Evolutionary conservation across 1,140 invertebrate species (phyloP).

Genomic region (Idris sp.): DNA sequence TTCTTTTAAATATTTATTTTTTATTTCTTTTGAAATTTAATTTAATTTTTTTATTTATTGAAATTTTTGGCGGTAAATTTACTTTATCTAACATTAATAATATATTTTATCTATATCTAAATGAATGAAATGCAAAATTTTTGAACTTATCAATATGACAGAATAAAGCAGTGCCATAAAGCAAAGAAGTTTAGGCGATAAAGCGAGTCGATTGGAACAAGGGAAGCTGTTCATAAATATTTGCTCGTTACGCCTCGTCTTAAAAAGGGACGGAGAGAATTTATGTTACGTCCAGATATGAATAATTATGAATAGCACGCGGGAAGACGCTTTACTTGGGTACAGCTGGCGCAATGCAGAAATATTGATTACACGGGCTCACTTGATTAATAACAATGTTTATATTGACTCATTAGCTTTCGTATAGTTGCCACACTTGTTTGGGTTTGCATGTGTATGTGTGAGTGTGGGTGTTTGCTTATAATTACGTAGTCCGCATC

Average conservation of each 20-base stretch:
- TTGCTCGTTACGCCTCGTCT: conserved; percentile 17
- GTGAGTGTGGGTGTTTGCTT: conserved; percentile 29
- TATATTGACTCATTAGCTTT: conserved; percentile 42
- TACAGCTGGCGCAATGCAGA: conserved; percentile 29
- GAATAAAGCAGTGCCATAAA: background rate
- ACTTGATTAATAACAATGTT: conserved; percentile 52
- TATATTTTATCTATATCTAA: too few relatives aligned
- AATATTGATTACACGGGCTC: conserved; percentile 42
- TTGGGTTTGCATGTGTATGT: too few relatives aligned
- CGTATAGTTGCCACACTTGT: background rate
- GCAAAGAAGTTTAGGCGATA: conserved; percentile 6
- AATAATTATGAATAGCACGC: conserved; percentile 44
- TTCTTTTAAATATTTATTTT: too few relatives aligned
- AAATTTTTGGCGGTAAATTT: too few relatives aligned
- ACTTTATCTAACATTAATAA: too few relatives aligned
- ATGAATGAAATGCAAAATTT: too few relatives aligned
- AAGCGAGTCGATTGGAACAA: conserved; percentile 17
- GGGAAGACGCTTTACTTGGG: conserved; percentile 31
- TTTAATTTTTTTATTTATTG: too few relatives aligned
- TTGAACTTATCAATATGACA: too few relatives aligned
- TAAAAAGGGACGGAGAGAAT: conserved; percentile 25
- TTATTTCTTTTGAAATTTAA: too few relatives aligned
- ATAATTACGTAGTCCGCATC: conserved; percentile 23
- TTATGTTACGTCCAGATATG: conserved; percentile 48
- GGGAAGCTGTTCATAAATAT: conserved; percentile 37